phyloP scores from a whole-genome alignment of 2,888 invertebrate species.

The Lordiphosa andalusiaca region DNA sequence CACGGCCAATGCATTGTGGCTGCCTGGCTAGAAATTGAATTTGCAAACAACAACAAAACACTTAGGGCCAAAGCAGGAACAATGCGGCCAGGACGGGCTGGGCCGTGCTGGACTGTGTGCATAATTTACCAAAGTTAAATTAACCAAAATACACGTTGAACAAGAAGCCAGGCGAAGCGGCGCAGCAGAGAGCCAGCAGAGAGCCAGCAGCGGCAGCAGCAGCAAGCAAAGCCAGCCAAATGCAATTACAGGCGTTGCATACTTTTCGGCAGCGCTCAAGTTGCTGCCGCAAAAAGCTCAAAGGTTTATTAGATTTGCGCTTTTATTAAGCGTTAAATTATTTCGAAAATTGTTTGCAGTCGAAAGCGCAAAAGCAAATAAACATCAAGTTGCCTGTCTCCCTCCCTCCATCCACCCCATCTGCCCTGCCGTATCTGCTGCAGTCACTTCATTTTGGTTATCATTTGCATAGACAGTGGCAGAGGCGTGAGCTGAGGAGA shows the following conservation, averaged over 20 bases:
- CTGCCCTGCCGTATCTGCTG: neutral
- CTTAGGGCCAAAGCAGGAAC: slow-evolving; percentile 17
- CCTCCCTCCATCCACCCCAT: neutral
- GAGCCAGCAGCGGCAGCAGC: slow-evolving; percentile 14
- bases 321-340: slow-evolving; percentile 74
- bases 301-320: slow-evolving; percentile 73
- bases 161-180: slow-evolving; percentile 51
- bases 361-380: slow-evolving; percentile 61
- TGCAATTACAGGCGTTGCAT: slow-evolving; percentile 69
- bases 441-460: slow-evolving; percentile 64
- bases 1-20: slow-evolving; percentile 44
- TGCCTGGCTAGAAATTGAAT: slow-evolving; percentile 52
- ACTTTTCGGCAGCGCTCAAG: slow-evolving; percentile 52
- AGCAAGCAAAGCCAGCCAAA: slow-evolving; percentile 42
- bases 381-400: slow-evolving; percentile 34
- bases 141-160: slow-evolving; percentile 72
- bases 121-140: slow-evolving; percentile 75
- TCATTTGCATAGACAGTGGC: slow-evolving; percentile 61
- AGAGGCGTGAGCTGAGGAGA: slow-evolving; percentile 13
- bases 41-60: slow-evolving; percentile 41
- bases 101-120: slow-evolving; percentile 48
- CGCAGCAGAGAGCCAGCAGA: slow-evolving; percentile 20
- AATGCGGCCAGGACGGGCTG: slow-evolving; percentile 34
- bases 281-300: slow-evolving; percentile 69
- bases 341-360: slow-evolving; percentile 69